These are phyloP conservation scores for Halichondria panicea DNA, from an alignment of 37 sponge, comb jelly and placozoan species.

Conservation along the genomic window DNA sequence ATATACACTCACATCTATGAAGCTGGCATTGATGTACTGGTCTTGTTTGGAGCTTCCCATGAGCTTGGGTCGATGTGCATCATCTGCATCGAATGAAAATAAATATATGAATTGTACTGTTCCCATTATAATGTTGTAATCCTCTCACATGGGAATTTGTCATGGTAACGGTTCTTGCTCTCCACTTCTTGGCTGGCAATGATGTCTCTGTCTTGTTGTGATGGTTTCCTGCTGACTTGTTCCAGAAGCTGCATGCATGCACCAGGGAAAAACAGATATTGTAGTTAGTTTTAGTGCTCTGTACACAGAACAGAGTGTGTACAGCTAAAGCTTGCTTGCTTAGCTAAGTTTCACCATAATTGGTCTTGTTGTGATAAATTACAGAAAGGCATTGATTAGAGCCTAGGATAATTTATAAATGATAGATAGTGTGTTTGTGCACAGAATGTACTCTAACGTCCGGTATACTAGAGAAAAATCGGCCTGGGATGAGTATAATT, in stretches of 20 bases:
- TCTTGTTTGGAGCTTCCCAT: too few relatives aligned
- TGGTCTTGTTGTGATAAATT: too few relatives aligned
- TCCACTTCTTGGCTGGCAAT: not conserved
- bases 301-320: too few relatives aligned
- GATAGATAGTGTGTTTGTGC: not conserved
- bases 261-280: not conserved
- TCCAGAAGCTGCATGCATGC: conserved; percentile 20
- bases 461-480: too few relatives aligned
- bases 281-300: not conserved
- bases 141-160: conserved; percentile 1
- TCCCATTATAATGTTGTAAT: not conserved
- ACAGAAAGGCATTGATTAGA: not conserved
- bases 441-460: too few relatives aligned
- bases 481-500: not conserved
- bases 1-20: conserved; percentile 28
- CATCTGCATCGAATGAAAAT: not conserved
- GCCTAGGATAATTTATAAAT: too few relatives aligned
- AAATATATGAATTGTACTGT: not conserved
- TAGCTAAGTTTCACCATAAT: too few relatives aligned
- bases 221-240: conserved; percentile 22
- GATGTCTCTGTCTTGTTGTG: conserved; percentile 2
- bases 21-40: conserved; percentile 54
- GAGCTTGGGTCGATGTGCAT: too few relatives aligned
- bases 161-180: conserved; percentile 22
- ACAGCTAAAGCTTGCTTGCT: too few relatives aligned